Base-by-base conservation (phyloP, 2,888 invertebrate genomes). In the Acrobeloides nanus region DNA sequence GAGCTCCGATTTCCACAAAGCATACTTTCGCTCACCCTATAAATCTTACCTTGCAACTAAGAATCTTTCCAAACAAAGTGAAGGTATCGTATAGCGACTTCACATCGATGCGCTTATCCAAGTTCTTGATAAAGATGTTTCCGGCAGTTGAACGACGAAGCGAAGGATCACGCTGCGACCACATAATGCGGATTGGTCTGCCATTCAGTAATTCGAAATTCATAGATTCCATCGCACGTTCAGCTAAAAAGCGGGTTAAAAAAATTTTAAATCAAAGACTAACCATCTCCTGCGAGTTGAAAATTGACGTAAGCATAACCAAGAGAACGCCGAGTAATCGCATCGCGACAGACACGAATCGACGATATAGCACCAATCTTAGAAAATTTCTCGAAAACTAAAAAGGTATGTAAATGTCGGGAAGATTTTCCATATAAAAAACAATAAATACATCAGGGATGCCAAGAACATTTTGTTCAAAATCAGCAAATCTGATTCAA, bases 271-370 rank as follows among this genome's bases (percentile, higher is more conserved):
- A 34, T 10, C n/a, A 17, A 25, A 34, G 32, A 15, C 84, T 84
- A 81, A 95, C 95, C 97, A 81, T 99, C 97, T 68, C 89, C 87
- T 70, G 95, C 92, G 77, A 97, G 92, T 79, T 97, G 95, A 79
- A 97, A 99, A 80, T 99, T 99, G 68, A 99, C 95, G 78, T 97
- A 99, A 71, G 97, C 97, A 81, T 99, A 99, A 64, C 97, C 97
- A 67, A 99, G 81, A 52, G 97, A 97, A 74, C 92, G 84, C 74
- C 95, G 84, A 64, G 93, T 93, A 66, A 92, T 85, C 82, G 93
- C 85, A 79, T 99, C 97, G 72, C 97, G 84, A 78, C 97, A 97
- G 56, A 99, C 95, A 72, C 97, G 85, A 76, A 99, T 97, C 55
- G 95, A 95, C 60, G 97, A 81, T 57, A 99, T 95, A 61, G 95